These are phyloP conservation scores for Saturnia pavonia DNA, from an alignment of 2,888 invertebrate genomes.

Conservation along the genomic window DNA sequence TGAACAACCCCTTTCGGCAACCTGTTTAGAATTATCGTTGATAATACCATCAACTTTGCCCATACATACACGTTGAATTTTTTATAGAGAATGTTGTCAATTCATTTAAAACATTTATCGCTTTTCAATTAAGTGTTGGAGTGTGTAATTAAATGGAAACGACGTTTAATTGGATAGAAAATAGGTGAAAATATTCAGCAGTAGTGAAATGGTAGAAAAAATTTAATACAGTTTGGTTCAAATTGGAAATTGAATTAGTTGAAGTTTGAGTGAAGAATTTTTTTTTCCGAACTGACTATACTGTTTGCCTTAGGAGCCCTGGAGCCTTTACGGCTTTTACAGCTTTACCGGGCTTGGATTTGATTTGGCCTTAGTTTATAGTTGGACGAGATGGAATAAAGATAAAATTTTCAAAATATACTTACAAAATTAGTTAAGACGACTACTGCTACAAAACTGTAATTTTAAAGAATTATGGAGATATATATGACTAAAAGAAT, in stretches of 20 bases:
- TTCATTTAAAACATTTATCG: neutral
- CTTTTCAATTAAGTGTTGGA: neutral
- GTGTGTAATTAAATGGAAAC: neutral
- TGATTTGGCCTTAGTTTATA: too few species aligned
- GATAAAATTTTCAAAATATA: too few species aligned
- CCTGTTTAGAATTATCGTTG: conserved; percentile 43
- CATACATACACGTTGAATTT: neutral
- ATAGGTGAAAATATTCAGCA: neutral
- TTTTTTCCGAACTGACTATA: too few species aligned
- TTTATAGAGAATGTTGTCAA: neutral
- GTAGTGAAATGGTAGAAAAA: neutral
- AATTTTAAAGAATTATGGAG: too few species aligned
- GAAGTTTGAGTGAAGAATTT: neutral
- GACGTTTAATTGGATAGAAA: neutral
- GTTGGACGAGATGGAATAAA: too few species aligned
- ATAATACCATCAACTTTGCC: conserved; percentile 17
- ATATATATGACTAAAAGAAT: too few species aligned
- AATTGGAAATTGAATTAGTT: neutral
- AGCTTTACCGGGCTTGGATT: too few species aligned
- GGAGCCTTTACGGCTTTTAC: too few species aligned
- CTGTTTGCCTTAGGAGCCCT: too few species aligned
- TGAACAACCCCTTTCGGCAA: conserved; percentile 57
- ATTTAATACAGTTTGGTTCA: neutral
- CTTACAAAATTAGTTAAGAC: too few species aligned
- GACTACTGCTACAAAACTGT: too few species aligned